Percentiles rank a stretch among this genome's conserved stretches.
Conservation (phyloP, 2,797 vertebrate species). For the Tangara arthus region DNA sequence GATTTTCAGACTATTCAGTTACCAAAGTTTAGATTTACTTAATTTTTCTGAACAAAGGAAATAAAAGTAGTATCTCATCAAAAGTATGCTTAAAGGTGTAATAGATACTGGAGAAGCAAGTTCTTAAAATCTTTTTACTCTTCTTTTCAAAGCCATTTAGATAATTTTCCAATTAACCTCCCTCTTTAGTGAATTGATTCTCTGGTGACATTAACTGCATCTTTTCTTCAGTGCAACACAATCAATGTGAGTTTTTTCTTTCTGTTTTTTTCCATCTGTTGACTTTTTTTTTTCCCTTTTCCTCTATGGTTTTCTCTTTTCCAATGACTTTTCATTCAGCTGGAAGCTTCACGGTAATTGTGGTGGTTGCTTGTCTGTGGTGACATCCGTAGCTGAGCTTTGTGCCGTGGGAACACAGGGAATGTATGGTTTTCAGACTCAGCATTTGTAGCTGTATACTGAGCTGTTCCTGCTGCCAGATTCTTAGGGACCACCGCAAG, state of each 20-base stretch:
- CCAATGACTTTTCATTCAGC: slow-evolving; percentile 34
- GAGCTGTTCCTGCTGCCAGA: slow-evolving; percentile 59
- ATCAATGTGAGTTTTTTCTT: background rate
- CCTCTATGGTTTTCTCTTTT: slow-evolving; percentile 17
- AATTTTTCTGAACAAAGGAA: background rate
- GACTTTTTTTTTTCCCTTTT: background rate
- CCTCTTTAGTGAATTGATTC: background rate
- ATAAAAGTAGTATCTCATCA: background rate
- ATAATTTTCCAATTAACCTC: background rate
- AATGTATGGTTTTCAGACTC: slow-evolving; percentile 34
- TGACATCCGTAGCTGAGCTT: slow-evolving; percentile 21
- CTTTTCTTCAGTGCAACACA: background rate
- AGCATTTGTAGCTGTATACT: background rate
- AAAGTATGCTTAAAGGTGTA: background rate
- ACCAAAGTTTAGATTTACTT: background rate
- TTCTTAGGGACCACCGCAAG: slow-evolving; percentile 55
- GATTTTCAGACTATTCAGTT: background rate
- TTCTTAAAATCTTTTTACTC: background rate
- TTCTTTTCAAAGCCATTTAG: background rate
- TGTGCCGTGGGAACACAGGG: slow-evolving; percentile 52
- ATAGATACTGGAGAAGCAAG: background rate
- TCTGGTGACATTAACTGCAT: background rate
- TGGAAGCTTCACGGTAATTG: slow-evolving; percentile 13
- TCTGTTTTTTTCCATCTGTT: background rate
- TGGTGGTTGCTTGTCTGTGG: background rate